phyloP scores from a whole-genome alignment of 2,888 invertebrate species.

The Lucinisca nassula region DNA sequence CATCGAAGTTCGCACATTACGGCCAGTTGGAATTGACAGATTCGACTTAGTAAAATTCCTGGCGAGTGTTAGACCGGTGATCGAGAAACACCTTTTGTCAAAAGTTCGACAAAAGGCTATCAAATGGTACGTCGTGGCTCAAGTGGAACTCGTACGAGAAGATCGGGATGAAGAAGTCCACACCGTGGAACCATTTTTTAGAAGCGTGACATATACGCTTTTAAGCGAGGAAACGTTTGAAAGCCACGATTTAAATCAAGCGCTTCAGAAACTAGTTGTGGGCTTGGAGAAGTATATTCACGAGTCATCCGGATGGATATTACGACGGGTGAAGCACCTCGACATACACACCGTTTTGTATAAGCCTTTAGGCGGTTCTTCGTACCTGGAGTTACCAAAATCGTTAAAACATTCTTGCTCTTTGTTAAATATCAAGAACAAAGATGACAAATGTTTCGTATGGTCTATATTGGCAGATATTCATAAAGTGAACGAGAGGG shows the following conservation, averaged over 20 bases:
- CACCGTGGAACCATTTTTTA: constrained; percentile 34
- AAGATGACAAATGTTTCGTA: constrained; percentile 49
- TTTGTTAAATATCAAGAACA: constrained; percentile 41
- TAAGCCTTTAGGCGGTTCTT: constrained; percentile 37
- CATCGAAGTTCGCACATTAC: not conserved
- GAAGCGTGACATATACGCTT: constrained; percentile 37
- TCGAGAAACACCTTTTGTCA: constrained; percentile 1
- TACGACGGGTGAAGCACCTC: constrained; percentile 28
- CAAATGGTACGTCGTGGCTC: constrained; percentile 54
- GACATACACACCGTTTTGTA: constrained; percentile 50
- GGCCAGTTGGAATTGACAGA: not conserved
- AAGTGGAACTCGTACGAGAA: constrained; percentile 57
- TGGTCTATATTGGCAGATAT: constrained; percentile 31
- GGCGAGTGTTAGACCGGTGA: not conserved
- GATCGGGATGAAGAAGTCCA: constrained; percentile 24
- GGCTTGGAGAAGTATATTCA: constrained; percentile 43
- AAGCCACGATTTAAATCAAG: constrained; percentile 47
- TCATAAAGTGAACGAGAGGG: constrained; percentile 10
- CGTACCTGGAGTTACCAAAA: constrained; percentile 33
- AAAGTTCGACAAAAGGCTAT: constrained; percentile 11
- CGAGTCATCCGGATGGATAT: constrained; percentile 41
- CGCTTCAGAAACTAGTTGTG: constrained; percentile 42
- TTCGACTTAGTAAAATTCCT: constrained; percentile 9
- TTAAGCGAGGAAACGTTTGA: constrained; percentile 3
- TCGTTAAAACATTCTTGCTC: constrained; percentile 9